These are phyloP conservation scores for Abrostola triplasia DNA, from an alignment of 2,888 invertebrate species.

Conservation along the genomic window DNA sequence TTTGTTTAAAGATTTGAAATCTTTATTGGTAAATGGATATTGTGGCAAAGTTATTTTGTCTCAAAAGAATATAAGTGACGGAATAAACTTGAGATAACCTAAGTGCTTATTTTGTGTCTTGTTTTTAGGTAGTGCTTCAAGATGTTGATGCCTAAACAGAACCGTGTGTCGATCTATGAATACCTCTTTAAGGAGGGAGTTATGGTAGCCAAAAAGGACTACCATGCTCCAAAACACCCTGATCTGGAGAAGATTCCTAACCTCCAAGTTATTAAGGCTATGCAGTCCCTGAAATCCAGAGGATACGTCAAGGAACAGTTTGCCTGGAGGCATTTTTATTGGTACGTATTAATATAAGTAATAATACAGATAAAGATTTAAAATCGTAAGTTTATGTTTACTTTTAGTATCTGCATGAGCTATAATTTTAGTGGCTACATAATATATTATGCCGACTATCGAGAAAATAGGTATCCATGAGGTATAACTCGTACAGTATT, in stretches of 20 bases:
- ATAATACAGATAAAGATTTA: background rate
- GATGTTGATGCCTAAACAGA: constrained; percentile 99
- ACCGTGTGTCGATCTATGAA: constrained; percentile 98
- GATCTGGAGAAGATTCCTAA: constrained; percentile 98
- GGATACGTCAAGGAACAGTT: constrained; percentile 99
- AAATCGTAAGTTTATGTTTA: background rate
- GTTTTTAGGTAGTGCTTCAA: constrained; percentile 88
- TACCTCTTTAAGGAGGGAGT: constrained; percentile 99
- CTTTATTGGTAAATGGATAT: constrained; percentile 15
- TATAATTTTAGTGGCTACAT: background rate
- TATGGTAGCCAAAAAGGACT: constrained; percentile 99
- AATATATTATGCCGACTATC: too few species aligned
- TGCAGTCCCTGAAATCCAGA: constrained; percentile 98
- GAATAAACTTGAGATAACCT: constrained; percentile 62
- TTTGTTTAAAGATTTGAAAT: constrained; percentile 25
- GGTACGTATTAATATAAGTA: constrained; percentile 86
- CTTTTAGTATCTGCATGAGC: background rate
- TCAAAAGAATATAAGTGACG: constrained; percentile 28
- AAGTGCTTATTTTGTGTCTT: constrained; percentile 63
- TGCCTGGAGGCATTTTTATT: constrained; percentile 99
- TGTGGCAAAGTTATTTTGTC: constrained; percentile 54
- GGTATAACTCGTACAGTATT: too few species aligned
- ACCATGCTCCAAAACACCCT: constrained; percentile 99
- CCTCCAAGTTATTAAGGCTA: constrained; percentile 99
- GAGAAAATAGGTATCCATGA: too few species aligned